phyloP scores from a whole-genome alignment of 2,888 invertebrate genomes.

The Pogonocherus hispidulus region DNA sequence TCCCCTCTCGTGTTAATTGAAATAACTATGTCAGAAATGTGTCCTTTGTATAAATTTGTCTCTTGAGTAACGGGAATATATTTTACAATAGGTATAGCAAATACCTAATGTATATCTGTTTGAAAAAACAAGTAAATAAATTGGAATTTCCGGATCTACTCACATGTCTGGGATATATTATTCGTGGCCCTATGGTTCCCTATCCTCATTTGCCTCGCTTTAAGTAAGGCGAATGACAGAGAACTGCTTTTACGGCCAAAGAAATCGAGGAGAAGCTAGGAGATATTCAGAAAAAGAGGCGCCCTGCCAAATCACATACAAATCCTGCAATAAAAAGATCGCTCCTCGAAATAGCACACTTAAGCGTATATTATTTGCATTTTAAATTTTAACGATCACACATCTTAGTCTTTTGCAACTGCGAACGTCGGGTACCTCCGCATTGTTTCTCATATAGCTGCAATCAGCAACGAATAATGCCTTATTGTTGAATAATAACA shows the following conservation, averaged over 20 bases:
- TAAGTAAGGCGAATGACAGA: slow-evolving; percentile 47
- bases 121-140: slow-evolving; percentile 2
- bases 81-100: background rate
- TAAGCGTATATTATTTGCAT: slow-evolving; percentile 63
- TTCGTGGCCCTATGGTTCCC: slow-evolving; percentile 29
- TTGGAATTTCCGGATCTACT: background rate
- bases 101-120: background rate
- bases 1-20: too few species aligned
- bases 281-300: slow-evolving; percentile 53
- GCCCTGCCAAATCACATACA: slow-evolving; percentile 53
- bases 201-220: slow-evolving; percentile 35
- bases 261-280: slow-evolving; percentile 56
- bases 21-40: too few species aligned
- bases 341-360: slow-evolving; percentile 58
- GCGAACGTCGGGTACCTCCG: slow-evolving; percentile 5
- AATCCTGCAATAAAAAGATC: slow-evolving; percentile 61
- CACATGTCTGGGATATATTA: slow-evolving; percentile 19
- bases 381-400: slow-evolving; percentile 58
- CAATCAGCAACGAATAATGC: too few species aligned
- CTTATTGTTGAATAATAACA: too few species aligned
- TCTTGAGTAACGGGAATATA: too few species aligned
- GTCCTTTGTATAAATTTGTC: too few species aligned
- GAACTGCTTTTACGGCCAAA: slow-evolving; percentile 59
- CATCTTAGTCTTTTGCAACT: slow-evolving; percentile 35
- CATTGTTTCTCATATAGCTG: slow-evolving; percentile 2